Conservation (phyloP, 1,140 invertebrate genomes). For the Magallana gigas region DNA sequence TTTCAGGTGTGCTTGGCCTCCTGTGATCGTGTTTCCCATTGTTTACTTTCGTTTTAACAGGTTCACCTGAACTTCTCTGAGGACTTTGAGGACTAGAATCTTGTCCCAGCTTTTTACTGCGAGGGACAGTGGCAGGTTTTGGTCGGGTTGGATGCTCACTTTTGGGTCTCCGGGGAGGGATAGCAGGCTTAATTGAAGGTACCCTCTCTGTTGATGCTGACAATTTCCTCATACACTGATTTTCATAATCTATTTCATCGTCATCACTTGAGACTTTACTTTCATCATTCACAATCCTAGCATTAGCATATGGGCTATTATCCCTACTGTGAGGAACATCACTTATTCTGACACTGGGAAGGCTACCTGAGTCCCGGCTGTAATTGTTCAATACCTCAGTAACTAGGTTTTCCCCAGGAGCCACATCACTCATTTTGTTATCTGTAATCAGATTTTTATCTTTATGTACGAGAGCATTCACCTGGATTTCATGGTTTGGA, state of each 20-base stretch:
- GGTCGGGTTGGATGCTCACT: neutral
- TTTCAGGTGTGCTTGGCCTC: constrained; percentile 7
- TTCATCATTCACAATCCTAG: neutral
- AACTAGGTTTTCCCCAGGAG: constrained; percentile 12
- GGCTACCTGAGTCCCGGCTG: neutral
- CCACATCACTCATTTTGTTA: constrained; percentile 23
- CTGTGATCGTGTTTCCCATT: neutral
- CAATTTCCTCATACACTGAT: neutral
- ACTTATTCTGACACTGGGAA: neutral
- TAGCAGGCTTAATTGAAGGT: constrained; percentile 15
- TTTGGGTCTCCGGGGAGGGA: constrained; percentile 26
- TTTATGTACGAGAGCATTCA: constrained; percentile 2
- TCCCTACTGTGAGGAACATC: neutral
- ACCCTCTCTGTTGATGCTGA: constrained; percentile 13
- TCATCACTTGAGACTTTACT: neutral
- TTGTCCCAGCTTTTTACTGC: neutral
- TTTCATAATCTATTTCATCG: constrained; percentile 7
- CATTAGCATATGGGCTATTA: neutral
- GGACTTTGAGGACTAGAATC: neutral
- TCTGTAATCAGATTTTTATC: constrained; percentile 2
- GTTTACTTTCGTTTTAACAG: neutral
- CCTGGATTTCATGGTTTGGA: constrained; percentile 42
- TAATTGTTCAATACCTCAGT: neutral
- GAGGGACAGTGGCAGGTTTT: neutral
- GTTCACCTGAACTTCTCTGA: constrained; percentile 34